Evolutionary conservation across 2,888 invertebrate genomes (phyloP), one percentile per base, ranked within the genome.

Genomic region (Torymus auratus): DNA sequence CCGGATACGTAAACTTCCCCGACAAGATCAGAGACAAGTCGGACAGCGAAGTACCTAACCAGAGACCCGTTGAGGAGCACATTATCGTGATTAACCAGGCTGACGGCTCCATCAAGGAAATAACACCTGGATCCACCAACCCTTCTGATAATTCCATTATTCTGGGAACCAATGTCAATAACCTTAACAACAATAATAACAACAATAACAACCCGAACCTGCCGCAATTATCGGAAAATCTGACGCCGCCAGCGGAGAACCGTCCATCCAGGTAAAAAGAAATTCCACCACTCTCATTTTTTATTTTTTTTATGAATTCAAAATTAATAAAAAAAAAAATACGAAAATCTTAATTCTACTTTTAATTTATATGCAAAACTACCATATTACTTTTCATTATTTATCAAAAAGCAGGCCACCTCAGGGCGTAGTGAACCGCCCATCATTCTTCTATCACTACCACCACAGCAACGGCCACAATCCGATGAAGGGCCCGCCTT

Each of bases 191-290:
- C 17, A 50, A 56, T 20, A 55, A 55, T 12, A 74, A 62, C 28
- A 81, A 83, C 11, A 81, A 83, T 20, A 80, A 83, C 7, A 80
- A 83, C 1, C 84, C 84, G 4, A 84, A 80, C 7, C 77, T 89
- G 11, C 88, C 89, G 0, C 86, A 88, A 68, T 82, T 89, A 2
- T 86, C 90, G 0, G 90, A 90, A 52, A 87, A 85, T 13, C 70
- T 91, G 15, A 90, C 90, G 0, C 91, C 91, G 3, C 89, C 89
- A 0, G 84, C 86, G 1, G 88, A 89, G 55, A 86, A 84, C 23
- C 72, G 70, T 82, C 70, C 70, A 15, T 20, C 68, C 4, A 73
- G 73, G 78, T 79, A 58, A 60, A 17, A 0, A 50, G 50, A n/a
- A n/a, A 55, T n/a, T 73, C 14, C 3, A 65, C 28, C 13, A 23